A percentile compares a stretch with the other conserved stretches of the same genome.
Conservation (phyloP, 2,113 vertebrate species). For the Cynoglossus semilaevis region DNA sequence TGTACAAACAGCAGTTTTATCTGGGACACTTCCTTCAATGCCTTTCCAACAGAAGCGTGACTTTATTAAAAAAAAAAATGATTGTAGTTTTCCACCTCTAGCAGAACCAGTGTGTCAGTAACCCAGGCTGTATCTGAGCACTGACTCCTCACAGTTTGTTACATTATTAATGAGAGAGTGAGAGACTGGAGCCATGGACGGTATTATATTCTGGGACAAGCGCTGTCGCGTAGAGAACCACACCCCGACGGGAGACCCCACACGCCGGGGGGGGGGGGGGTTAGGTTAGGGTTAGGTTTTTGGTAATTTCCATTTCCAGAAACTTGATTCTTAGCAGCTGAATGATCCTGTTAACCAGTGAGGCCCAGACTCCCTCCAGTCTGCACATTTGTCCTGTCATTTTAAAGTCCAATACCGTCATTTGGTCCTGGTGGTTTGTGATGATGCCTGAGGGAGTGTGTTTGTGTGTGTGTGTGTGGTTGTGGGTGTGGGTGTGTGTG, state of each 20-base stretch:
- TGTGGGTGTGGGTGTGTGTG: not conserved
- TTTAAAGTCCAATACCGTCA: constrained; percentile 35
- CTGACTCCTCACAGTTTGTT: constrained; percentile 57
- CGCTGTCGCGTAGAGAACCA: no score
- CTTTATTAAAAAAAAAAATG: no score
- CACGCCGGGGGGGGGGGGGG: constrained; percentile 45
- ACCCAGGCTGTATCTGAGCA: constrained; percentile 38
- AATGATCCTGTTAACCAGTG: constrained; percentile 9
- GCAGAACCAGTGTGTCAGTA: constrained; percentile 37
- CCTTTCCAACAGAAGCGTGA: constrained; percentile 7
- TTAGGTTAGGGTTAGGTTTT: constrained; percentile 43
- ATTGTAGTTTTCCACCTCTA: constrained; percentile 12
- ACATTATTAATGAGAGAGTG: constrained; percentile 72
- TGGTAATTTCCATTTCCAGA: constrained; percentile 32
- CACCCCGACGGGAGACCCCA: constrained; percentile 60
- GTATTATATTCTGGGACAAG: constrained; percentile 61
- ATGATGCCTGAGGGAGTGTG: constrained; percentile 41
- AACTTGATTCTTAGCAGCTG: not conserved
- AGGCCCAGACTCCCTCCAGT: constrained; percentile 16
- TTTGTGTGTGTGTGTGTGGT: constrained; percentile 45
- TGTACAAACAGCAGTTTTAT: not conserved
- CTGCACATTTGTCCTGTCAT: constrained; percentile 44
- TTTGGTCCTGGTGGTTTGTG: constrained; percentile 34
- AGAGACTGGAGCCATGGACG: constrained; percentile 41
- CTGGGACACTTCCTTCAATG: not conserved